Conservation (phyloP, 2,797 vertebrate species). For the Crocidura indochinensis region DNA sequence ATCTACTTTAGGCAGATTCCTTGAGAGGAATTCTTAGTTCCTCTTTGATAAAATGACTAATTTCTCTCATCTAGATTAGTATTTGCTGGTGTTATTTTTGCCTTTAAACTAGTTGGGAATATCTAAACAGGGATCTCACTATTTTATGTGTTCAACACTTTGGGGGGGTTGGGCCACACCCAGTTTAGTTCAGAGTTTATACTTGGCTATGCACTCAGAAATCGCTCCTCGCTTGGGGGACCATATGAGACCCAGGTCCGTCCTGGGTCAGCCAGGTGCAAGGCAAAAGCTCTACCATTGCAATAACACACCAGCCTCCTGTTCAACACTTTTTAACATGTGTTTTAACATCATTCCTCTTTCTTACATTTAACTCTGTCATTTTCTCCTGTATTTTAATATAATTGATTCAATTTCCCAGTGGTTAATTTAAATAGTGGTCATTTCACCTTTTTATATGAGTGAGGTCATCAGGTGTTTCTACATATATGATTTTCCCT, state of each 20-base stretch:
- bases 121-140: not conserved
- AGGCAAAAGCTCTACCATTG: too few relatives aligned
- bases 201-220: too few relatives aligned
- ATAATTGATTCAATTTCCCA: not conserved
- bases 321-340: not conserved
- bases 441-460: not conserved
- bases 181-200: too few relatives aligned
- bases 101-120: not conserved
- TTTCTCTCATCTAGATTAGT: too few relatives aligned
- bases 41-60: not conserved
- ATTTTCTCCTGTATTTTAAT: not conserved
- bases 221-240: too few relatives aligned
- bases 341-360: not conserved
- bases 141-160: not conserved
- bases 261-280: too few relatives aligned
- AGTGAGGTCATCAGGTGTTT: not conserved
- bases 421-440: not conserved
- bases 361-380: not conserved
- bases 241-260: too few relatives aligned
- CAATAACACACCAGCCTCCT: too few relatives aligned
- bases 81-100: too few relatives aligned
- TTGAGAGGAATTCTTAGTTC: not conserved
- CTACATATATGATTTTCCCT: not conserved
- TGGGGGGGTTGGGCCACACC: too few relatives aligned
- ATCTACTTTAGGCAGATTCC: too few relatives aligned